Evolutionary conservation across 2,797 vertebrate species (phyloP), one percentile per base, ranked within the genome.

Genomic region (Lacerta bilineata): DNA sequence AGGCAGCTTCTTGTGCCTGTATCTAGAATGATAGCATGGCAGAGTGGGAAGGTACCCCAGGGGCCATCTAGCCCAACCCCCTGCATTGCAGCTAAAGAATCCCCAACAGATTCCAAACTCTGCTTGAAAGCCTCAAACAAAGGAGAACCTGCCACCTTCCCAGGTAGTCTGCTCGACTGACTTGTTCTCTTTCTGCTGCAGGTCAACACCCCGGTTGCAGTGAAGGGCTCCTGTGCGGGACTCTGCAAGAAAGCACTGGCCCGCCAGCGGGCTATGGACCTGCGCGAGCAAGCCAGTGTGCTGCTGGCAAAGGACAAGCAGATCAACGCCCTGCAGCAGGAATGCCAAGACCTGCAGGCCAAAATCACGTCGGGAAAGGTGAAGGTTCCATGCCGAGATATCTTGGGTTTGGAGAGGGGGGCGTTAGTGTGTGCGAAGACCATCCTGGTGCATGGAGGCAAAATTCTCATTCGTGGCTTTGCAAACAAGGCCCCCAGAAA

Each of bases 301-400:
- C 98, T 99, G 88, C 97, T 99, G 94, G 98, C 96, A 2, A 99
- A 99, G 94, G 99, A 99, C 96, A 99, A 99, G 93, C 98, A 99
- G 96, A 99, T 99, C 0, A 97, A 98, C 79, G 96, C 97, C 85
- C 95, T 99, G 88, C 98, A 99, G 94, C 96, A 97, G 90, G 98
- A 99, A 91, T 99, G 98, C 93, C 95, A 97, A 89, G 97, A 98
- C 89, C 97, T 99, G 88, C 98, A 99, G 92, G 97, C 97, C 66
- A 97, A 96, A 66, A 96, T 98, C 50, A 96, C 95, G 11, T 93
- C 96, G 86, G 95, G 97, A 17, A 98, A 98, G 98, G 99, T 99
- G 97, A 94, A 93, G 81, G 3, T 33, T 71, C 78, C 75, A 23
- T n/a, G 39, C 59, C 43, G 78, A 39, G 61, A 43, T 68, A 9